Evolutionary conservation across 2,888 invertebrate genomes (phyloP).

Genomic region (Apocheima hispidaria): DNA sequence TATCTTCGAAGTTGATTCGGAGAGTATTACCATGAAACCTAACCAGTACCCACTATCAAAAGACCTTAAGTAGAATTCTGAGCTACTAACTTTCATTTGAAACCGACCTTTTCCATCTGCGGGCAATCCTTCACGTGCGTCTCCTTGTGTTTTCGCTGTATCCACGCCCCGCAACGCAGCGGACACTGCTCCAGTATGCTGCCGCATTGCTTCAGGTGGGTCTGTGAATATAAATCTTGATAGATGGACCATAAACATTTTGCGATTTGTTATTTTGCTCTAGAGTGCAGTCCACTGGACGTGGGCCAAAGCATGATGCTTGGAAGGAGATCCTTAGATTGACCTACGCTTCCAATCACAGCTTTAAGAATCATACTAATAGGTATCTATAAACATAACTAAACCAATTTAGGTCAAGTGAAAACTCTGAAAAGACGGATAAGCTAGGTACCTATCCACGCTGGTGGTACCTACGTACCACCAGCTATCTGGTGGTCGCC

Average conservation of each 20-base stretch:
- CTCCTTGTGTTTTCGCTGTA: constrained; percentile 87
- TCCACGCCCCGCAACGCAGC: constrained; percentile 89
- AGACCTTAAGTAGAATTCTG: no score
- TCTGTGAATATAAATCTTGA: constrained; percentile 68
- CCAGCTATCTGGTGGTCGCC: no score
- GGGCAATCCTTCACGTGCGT: constrained; percentile 84
- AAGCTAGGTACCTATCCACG: no score
- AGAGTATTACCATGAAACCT: no score
- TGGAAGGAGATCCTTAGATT: no score
- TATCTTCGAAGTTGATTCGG: not conserved
- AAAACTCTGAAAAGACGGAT: no score
- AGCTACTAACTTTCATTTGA: not conserved
- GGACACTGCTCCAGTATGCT: constrained; percentile 90
- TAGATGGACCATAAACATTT: not conserved
- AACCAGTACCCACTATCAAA: no score
- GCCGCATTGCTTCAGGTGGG: constrained; percentile 89
- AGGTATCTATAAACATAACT: no score
- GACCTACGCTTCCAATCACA: not conserved
- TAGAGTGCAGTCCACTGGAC: not conserved
- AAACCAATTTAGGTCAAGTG: no score
- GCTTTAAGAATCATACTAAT: not conserved
- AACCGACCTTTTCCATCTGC: constrained; percentile 72
- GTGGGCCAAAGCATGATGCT: no score
- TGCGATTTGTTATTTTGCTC: not conserved
- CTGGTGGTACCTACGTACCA: no score